These are phyloP conservation scores for Drosophila anomalata DNA, from an alignment of 2,888 invertebrate genomes.

Conservation along the genomic window DNA sequence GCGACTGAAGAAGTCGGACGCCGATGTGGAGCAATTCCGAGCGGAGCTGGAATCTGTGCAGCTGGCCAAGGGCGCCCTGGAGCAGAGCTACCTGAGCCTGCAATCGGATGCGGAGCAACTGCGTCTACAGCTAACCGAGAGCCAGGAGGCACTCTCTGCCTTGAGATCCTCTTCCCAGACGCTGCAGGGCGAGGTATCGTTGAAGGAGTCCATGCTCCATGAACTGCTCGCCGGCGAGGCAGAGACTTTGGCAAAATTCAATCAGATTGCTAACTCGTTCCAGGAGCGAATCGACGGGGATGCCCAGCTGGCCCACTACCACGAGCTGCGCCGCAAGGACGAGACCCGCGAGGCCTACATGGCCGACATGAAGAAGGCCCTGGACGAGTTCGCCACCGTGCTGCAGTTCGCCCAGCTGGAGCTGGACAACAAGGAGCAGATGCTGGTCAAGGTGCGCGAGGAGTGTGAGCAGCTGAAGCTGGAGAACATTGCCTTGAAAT, in stretches of 20 bases:
- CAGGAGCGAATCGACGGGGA: slow-evolving; percentile 83
- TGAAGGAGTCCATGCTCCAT: slow-evolving; percentile 83
- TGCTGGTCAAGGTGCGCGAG: slow-evolving; percentile 78
- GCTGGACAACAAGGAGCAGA: slow-evolving; percentile 83
- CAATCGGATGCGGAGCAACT: slow-evolving; percentile 77
- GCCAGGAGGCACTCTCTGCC: slow-evolving; percentile 73
- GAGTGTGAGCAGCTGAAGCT: slow-evolving; percentile 83
- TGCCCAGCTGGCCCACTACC: slow-evolving; percentile 82
- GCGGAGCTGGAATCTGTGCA: slow-evolving; percentile 82
- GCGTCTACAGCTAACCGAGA: slow-evolving; percentile 75
- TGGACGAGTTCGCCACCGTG: slow-evolving; percentile 84
- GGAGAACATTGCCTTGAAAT: slow-evolving; percentile 83
- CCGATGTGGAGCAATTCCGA: slow-evolving; percentile 83
- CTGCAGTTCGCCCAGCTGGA: slow-evolving; percentile 83
- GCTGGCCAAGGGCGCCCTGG: slow-evolving; percentile 79
- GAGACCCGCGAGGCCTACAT: slow-evolving; percentile 83
- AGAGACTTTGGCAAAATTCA: slow-evolving; percentile 83
- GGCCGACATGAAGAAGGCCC: slow-evolving; percentile 83
- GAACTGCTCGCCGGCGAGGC: slow-evolving; percentile 83
- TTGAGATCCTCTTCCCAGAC: slow-evolving; percentile 80
- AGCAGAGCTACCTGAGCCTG: slow-evolving; percentile 76
- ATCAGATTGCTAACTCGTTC: slow-evolving; percentile 84
- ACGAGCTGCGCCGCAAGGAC: slow-evolving; percentile 83
- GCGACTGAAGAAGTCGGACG: slow-evolving; percentile 83
- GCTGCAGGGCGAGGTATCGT: slow-evolving; percentile 82